A percentile compares a stretch with the other conserved stretches of the same genome.
These are phyloP conservation scores for Andrena chrysosceles DNA, from an alignment of 2,888 invertebrate species.

Conservation along the genomic window DNA sequence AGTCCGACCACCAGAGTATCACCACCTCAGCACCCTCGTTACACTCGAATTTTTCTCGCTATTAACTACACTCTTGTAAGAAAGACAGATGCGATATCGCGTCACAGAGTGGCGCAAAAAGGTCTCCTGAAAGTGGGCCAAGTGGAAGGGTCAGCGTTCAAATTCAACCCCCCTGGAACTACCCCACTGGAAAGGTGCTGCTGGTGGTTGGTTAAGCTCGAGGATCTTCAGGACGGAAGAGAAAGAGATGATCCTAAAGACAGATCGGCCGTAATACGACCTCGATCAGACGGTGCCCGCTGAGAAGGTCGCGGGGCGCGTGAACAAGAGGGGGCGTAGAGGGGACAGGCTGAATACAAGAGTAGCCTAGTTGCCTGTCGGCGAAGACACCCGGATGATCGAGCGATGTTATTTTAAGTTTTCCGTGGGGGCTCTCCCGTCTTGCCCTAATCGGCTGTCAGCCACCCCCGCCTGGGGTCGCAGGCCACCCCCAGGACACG, in stretches of 20 bases:
- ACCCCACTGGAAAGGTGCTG: no score
- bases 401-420: constrained; percentile 85
- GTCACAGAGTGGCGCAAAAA: no score
- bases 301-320: constrained; percentile 43
- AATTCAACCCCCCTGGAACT: no score
- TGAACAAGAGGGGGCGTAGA: constrained; percentile 21
- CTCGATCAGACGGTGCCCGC: constrained; percentile 50
- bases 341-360: constrained; percentile 76
- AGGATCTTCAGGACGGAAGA: constrained; percentile 27
- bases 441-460: constrained; percentile 84
- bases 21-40: constrained; percentile 2
- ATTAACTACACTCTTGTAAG: no score
- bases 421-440: constrained; percentile 82
- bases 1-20: background rate
- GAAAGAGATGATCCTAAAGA: constrained; percentile 45
- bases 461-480: constrained; percentile 72
- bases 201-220: no score
- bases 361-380: constrained; percentile 78
- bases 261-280: constrained; percentile 57
- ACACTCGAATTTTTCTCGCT: background rate
- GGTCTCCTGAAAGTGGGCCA: no score
- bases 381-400: constrained; percentile 82
- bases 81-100: no score
- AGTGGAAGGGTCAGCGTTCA: no score
- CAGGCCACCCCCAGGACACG: constrained; percentile 69